These are phyloP conservation scores for Pseudomyrmex gracilis DNA, from an alignment of 1,140 invertebrate genomes.

Conservation along the genomic window DNA sequence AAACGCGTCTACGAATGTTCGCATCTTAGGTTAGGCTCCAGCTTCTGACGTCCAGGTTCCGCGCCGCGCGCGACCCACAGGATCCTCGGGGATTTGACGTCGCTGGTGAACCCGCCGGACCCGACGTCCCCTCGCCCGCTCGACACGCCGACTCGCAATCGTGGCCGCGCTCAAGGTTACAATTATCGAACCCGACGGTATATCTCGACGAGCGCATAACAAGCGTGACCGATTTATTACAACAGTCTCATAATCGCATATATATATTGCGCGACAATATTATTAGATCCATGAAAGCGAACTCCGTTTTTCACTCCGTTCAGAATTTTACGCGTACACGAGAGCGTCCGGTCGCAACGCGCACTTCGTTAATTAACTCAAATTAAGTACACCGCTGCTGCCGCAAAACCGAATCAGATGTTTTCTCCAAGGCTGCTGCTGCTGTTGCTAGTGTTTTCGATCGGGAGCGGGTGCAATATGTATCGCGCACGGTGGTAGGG, in stretches of 20 bases:
- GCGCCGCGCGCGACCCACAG: constrained; percentile 15
- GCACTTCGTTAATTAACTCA: constrained; percentile 70
- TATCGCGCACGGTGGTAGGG: not conserved
- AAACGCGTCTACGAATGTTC: constrained; percentile 78
- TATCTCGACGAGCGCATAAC: constrained; percentile 65
- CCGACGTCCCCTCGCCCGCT: constrained; percentile 38
- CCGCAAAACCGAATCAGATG: constrained; percentile 64
- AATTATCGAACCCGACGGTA: constrained; percentile 60
- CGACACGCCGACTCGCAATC: constrained; percentile 50
- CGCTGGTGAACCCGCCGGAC: no score
- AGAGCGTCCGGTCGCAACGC: constrained; percentile 11
- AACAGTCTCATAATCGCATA: constrained; percentile 54
- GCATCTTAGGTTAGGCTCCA: constrained; percentile 84
- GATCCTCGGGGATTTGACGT: not conserved
- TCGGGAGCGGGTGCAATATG: constrained; percentile 38
- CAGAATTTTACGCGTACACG: constrained; percentile 31
- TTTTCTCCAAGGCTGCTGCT: constrained; percentile 76
- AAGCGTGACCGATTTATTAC: constrained; percentile 64
- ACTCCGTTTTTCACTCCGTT: constrained; percentile 41
- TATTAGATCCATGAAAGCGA: constrained; percentile 68
- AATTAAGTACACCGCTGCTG: constrained; percentile 75
- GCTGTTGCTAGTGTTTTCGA: constrained; percentile 29
- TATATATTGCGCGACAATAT: constrained; percentile 40
- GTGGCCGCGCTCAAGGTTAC: constrained; percentile 73
- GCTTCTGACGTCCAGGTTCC: constrained; percentile 67